phyloP scores from a whole-genome alignment of 2,797 vertebrate species.

The Ibycter americanus region DNA sequence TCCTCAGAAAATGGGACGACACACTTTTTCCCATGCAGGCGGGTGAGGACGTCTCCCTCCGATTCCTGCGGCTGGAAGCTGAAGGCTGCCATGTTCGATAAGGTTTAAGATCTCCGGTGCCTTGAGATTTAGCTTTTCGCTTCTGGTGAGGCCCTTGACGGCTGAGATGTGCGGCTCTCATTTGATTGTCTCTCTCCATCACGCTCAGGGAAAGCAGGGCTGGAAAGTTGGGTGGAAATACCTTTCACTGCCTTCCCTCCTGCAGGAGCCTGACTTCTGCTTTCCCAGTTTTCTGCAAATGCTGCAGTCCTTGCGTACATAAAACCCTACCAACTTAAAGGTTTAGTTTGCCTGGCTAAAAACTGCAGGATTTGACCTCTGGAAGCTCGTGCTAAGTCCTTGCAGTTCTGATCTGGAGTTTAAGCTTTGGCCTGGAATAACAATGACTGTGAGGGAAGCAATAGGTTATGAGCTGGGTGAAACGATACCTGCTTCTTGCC shows the following conservation, averaged over 20 bases:
- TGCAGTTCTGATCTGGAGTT: slow-evolving; percentile 71
- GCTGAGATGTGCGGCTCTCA: fast-evolving
- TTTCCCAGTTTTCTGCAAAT: background rate
- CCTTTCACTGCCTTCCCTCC: background rate
- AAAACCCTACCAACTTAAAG: background rate
- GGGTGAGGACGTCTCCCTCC: background rate
- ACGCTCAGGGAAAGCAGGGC: background rate
- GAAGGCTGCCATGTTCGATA: background rate
- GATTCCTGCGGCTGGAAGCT: background rate
- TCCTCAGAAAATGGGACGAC: background rate
- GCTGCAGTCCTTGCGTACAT: background rate
- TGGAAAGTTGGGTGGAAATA: background rate
- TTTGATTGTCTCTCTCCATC: background rate
- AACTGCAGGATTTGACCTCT: slow-evolving; percentile 45
- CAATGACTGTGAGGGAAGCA: slow-evolving; percentile 64
- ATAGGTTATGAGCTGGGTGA: slow-evolving; percentile 66
- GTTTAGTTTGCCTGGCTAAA: slow-evolving; percentile 18
- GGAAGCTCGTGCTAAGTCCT: slow-evolving; percentile 58
- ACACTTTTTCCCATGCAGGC: background rate
- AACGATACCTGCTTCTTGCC: slow-evolving; percentile 50
- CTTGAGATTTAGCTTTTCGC: background rate
- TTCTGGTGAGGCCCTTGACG: background rate
- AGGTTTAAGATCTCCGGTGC: background rate
- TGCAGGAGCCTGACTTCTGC: background rate
- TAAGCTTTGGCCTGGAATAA: slow-evolving; percentile 76